Conservation (phyloP, 1,140 invertebrate species). For the Maniola jurtina region DNA sequence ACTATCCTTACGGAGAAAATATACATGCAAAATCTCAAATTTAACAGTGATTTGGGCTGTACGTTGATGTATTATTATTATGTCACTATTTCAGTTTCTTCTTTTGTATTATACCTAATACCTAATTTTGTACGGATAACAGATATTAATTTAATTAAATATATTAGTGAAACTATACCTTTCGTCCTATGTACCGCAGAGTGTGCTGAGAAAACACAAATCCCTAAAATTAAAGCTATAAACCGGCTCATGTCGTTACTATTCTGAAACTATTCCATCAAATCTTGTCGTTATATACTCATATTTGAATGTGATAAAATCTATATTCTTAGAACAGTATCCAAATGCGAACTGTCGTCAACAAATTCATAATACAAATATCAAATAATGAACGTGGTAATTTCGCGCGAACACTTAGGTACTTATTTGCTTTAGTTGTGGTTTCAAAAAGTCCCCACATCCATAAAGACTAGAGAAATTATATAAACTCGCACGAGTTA, state of each 20-base stretch:
- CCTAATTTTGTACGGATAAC: no score
- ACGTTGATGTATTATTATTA: no score
- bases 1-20: no score
- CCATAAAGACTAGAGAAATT: background rate
- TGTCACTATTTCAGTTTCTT: background rate
- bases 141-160: background rate
- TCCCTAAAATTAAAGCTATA: constrained; percentile 13
- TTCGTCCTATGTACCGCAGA: constrained; percentile 14
- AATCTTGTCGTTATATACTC: constrained; percentile 34
- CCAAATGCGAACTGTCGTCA: constrained; percentile 19
- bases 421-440: background rate
- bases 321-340: constrained; percentile 46
- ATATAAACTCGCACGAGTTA: background rate
- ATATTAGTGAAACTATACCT: constrained; percentile 14
- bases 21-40: no score
- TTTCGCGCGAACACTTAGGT: background rate
- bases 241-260: constrained; percentile 31
- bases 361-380: constrained; percentile 40
- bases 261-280: constrained; percentile 22
- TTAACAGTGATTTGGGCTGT: no score
- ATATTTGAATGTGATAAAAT: constrained; percentile 19
- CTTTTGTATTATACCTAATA: no score
- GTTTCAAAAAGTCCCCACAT: constrained; percentile 1
- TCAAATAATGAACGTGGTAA: constrained; percentile 10
- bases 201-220: constrained; percentile 19